Percentiles rank a stretch among this genome's conserved stretches.
phyloP scores from a whole-genome alignment of 2,888 invertebrate species.

The Orchesella flavescens region DNA sequence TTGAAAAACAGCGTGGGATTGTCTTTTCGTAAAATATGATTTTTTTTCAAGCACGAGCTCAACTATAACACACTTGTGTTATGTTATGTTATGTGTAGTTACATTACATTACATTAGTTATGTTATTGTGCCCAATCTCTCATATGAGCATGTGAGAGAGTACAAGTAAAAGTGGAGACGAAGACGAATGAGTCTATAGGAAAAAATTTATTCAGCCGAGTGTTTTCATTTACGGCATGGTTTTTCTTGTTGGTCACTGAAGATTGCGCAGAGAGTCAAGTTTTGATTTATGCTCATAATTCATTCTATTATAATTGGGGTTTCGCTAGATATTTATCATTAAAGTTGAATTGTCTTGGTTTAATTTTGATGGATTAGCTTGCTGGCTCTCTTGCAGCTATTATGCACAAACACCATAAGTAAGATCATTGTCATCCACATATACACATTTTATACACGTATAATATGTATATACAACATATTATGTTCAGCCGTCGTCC shows the following conservation, averaged over 20 bases:
- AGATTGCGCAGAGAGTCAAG: slow-evolving; percentile 52
- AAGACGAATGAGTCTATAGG: background rate
- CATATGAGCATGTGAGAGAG: background rate
- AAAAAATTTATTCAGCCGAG: background rate
- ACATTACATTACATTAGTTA: no score
- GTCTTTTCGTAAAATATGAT: slow-evolving; percentile 34
- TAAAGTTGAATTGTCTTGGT: slow-evolving; percentile 55
- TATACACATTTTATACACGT: no score
- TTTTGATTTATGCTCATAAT: slow-evolving; percentile 61
- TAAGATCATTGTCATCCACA: no score
- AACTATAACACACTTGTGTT: background rate
- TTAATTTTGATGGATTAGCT: slow-evolving; percentile 57
- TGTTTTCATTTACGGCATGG: slow-evolving; percentile 23
- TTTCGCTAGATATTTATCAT: slow-evolving; percentile 57
- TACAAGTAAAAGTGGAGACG: slow-evolving; percentile 7
- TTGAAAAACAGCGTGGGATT: slow-evolving; percentile 37
- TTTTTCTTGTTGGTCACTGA: slow-evolving; percentile 30
- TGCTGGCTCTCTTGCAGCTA: slow-evolving; percentile 21
- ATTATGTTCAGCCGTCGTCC: no score
- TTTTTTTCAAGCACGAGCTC: background rate
- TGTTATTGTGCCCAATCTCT: no score
- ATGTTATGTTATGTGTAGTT: no score
- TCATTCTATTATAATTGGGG: slow-evolving; percentile 62
- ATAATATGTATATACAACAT: no score
- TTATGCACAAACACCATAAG: background rate